Evolutionary conservation across 2,797 vertebrate genomes (phyloP), one percentile per base, ranked within the genome.

Genomic region (Crenichthys baileyi): DNA sequence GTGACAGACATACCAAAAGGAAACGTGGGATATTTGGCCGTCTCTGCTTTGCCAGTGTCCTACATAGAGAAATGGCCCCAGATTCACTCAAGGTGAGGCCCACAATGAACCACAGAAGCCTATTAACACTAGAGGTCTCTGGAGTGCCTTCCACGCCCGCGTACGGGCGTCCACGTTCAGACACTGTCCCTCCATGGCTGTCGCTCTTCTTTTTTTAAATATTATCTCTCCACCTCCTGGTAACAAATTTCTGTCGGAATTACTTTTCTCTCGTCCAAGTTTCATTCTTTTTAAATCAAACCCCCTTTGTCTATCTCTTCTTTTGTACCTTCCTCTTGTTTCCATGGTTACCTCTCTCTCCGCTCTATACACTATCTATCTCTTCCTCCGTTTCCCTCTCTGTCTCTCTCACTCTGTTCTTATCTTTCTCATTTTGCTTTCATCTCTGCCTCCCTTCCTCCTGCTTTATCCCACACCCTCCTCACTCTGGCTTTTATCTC

Each of bases 401-500:
- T 93, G 94, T 95, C 95, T 96, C 95, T 94, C 95, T 96, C 95
- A 94, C 95, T 96, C 96, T 95, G 94, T 96, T 96, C 96, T 96
- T 96, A 96, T 96, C 96, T 96, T 96, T 96, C 96, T 96, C 95
- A 95, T 95, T 96, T 96, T 95, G 95, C 96, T 96, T 96, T 96
- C 96, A 96, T 96, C 96, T 96, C 94, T 94, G 94, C 95, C 94
- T 96, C 95, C 95, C 95, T 96, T 96, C 95, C 95, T 95, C 94
- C 94, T 96, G 95, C 96, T 95, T 96, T 96, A 95, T 96, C 96
- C 95, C 94, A 94, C 96, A 95, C 95, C 95, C 95, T 96, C 95
- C 95, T 95, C 95, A 93, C 95, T 95, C 94, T 83, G 88, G 93
- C 95, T 96, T 96, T 96, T 96, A 96, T 96, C 96, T 96, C 95